Percentiles rank a stretch among this genome's conserved stretches.
Conservation (phyloP, 2,888 invertebrate species). For the Dinocampus coccinellae region DNA sequence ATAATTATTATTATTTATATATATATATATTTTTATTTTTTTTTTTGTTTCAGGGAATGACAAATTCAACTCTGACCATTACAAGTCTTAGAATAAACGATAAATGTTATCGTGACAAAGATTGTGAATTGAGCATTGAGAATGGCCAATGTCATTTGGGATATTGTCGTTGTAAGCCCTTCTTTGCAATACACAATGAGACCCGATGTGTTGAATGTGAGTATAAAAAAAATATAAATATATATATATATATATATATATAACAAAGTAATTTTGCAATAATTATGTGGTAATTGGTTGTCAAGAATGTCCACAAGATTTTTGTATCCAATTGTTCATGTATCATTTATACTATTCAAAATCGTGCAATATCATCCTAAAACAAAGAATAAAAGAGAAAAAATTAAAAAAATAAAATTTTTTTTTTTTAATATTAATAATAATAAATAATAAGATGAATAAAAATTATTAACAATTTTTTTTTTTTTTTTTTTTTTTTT, state of each 20-base stretch:
- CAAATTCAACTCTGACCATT: slow-evolving; percentile 45
- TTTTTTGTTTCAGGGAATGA: slow-evolving; percentile 46
- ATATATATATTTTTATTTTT: slow-evolving; percentile 2
- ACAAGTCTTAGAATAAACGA: slow-evolving; percentile 72
- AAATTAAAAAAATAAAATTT: not conserved
- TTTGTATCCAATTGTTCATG: no score
- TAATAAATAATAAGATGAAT: no score
- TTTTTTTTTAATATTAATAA: no score
- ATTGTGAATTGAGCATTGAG: slow-evolving; percentile 75
- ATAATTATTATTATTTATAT: not conserved
- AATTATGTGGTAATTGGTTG: no score
- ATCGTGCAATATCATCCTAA: not conserved
- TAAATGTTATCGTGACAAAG: slow-evolving; percentile 75
- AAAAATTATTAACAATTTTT: not conserved
- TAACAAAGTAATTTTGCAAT: no score
- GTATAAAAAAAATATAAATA: slow-evolving; percentile 42
- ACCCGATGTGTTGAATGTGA: slow-evolving; percentile 88
- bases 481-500: no score
- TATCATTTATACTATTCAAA: not conserved
- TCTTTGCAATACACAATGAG: slow-evolving; percentile 83
- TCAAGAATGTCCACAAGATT: not conserved
- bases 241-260: not conserved
- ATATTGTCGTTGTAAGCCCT: slow-evolving; percentile 85
- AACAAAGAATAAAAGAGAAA: not conserved
- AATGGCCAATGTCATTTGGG: slow-evolving; percentile 79